Evolutionary conservation across 2,113 vertebrate genomes (phyloP), one percentile per base, ranked within the genome.

Genomic region (Glaucidium brasilianum): DNA sequence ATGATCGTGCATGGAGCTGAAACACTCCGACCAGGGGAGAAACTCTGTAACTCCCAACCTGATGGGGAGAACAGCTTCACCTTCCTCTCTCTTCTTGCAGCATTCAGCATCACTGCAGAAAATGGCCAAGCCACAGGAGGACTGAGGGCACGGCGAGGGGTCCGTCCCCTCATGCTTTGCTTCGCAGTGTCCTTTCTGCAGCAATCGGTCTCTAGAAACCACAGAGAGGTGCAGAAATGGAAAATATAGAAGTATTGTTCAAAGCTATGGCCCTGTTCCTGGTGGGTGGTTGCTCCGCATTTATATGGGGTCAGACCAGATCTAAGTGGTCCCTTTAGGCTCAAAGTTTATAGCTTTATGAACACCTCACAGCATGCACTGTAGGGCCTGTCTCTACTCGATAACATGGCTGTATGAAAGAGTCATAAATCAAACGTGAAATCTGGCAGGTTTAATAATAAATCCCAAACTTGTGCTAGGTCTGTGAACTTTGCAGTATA

Each of bases 401-500:
- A 91, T 82, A 97, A 35, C n/a, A 0, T 56, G 89, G 53, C 74
- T 74, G 39, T 37, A 35, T 29, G 92, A 94, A 71, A 92, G 77
- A 68, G 62, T 26, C 96, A 91, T 97, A 95, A 97, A 97, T 97
- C 96, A 97, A 95, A 90, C 50, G 89, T 83, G 91, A 97, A 95
- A 96, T 83, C 95, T 97, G 92, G 87, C 96, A 91, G 94, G 77
- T 97, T 97, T 95, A 92, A 96, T 97, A 95, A 97, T 89, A 96
- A 96, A 97, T 76, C 94, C 81, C 62, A 41, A 91, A 50, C 89
- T 95, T 81, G 87, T 97, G 97, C 96, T 95, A 96, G 86, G 69
- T 91, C 92, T 94, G 80, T 95, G 96, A 97, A 95, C 92, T 95
- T 96, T 73, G n/a, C 89, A 66, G 77, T n/a, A 4, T 69, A 73